Base-by-base conservation (phyloP, 2,797 vertebrate genomes). In the Melanotaenia parkinsoni region DNA sequence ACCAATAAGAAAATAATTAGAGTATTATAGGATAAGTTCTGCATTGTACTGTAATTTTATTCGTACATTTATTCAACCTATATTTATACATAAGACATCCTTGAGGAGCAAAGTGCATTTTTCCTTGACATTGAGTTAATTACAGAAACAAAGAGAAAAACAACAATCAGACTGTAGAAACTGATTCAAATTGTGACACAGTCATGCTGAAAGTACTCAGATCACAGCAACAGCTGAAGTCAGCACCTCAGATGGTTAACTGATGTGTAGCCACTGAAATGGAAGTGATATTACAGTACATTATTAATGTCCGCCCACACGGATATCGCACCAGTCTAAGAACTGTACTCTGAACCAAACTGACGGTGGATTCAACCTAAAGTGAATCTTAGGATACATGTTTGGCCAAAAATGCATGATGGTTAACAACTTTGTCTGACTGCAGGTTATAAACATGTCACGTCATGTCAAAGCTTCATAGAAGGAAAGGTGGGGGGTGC, bases 171-270 rank as follows among this genome's bases (percentile, higher is more conserved):
- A 26, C 53, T 58, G 20, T 43, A 51, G 43, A 70, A 70, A 74
- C 28, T 56, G 32, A 58, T 5, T 58, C 24, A 30, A 37, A 53
- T 38, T 32, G 40, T 67, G 50, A 35, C 22, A 6, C 20, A 9
- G 28, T 65, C 32, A 24, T 47, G n/a, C 13, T 68, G 47, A 26
- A 2, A 40, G 47, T 26, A 0, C 24, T 51, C 32, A 0, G 22
- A 70, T 79, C 56, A 30, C 40, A 70, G 51, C 37, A 54, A 61
- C 38, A 47, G 61, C 70, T 61, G 30, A 69, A 61, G 61, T 73
- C 70, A 73, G 62, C 65, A 57, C 57, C 57, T 59, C 8, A 10
- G 50, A 14, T 43, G 67, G 11, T 50, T 74, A 65, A 70, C 38
- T 58, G 57, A 63, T 70, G 57, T 50, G 70, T 47, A 38, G 8